Conservation (phyloP, 1,140 invertebrate genomes). For the Bombus polaris region DNA sequence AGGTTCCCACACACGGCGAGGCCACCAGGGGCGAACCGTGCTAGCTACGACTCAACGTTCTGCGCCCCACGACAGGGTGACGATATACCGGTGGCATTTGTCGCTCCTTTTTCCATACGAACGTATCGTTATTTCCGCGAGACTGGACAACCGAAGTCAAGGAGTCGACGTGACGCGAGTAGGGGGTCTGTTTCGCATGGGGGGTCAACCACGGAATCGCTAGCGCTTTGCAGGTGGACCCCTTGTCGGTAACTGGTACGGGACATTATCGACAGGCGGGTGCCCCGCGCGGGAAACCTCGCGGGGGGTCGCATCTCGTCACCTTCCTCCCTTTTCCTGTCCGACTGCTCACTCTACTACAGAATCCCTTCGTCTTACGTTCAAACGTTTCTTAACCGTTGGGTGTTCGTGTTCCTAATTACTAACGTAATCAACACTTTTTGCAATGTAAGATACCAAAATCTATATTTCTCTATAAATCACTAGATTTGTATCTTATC, state of each 20-base stretch:
- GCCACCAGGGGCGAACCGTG: slow-evolving; percentile 68
- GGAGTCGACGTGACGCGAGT: slow-evolving; percentile 47
- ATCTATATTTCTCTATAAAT: neutral
- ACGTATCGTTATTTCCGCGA: slow-evolving; percentile 78
- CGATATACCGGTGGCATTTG: slow-evolving; percentile 34
- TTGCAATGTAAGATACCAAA: no score
- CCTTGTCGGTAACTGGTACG: slow-evolving; percentile 58
- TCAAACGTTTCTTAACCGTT: neutral
- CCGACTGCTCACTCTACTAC: slow-evolving; percentile 35
- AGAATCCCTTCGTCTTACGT: neutral
- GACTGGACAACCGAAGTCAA: slow-evolving; percentile 71
- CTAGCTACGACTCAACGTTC: slow-evolving; percentile 1
- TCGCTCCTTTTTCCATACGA: slow-evolving; percentile 58
- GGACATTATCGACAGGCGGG: slow-evolving; percentile 74
- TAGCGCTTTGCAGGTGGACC: slow-evolving; percentile 48
- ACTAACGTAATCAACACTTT: neutral
- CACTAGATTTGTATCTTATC: neutral
- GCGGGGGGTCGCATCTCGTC: slow-evolving; percentile 70
- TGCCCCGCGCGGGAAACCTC: slow-evolving; percentile 76
- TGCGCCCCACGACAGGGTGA: slow-evolving; percentile 48
- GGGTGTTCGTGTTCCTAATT: neutral
- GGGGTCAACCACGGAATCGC: slow-evolving; percentile 59
- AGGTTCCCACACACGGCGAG: slow-evolving; percentile 76
- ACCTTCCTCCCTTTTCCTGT: slow-evolving; percentile 20
- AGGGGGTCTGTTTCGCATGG: slow-evolving; percentile 54